These are phyloP conservation scores for Scortum barcoo DNA, from an alignment of 2,113 vertebrate genomes.

Conservation along the genomic window DNA sequence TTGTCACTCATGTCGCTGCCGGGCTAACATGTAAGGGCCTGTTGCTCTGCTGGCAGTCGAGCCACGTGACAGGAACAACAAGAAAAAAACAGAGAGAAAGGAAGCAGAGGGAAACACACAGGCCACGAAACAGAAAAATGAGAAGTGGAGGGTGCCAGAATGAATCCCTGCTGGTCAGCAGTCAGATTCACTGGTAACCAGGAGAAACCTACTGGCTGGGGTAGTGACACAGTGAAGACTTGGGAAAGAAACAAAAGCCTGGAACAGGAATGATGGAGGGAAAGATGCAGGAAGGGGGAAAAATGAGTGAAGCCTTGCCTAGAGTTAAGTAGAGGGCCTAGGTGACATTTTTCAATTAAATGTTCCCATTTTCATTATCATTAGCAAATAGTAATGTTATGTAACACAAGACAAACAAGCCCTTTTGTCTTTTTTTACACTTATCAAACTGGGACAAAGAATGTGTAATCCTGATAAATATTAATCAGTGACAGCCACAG, in stretches of 20 bases:
- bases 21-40: not conserved
- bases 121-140: not conserved
- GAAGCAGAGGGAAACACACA: not conserved
- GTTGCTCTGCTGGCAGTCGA: not conserved
- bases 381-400: conserved; percentile 15
- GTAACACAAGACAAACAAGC: conserved; percentile 24
- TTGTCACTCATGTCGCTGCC: not conserved
- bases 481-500: conserved; percentile 38
- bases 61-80: not conserved
- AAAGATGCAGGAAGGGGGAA: not conserved
- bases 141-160: not conserved
- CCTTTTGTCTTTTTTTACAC: conserved; percentile 23
- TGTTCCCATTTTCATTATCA: not conserved
- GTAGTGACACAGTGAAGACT: not conserved
- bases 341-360: not conserved
- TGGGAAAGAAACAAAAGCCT: not conserved
- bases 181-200: conserved; percentile 19
- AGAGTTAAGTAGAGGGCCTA: not conserved
- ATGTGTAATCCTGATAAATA: conserved; percentile 57
- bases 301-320: not conserved
- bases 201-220: not conserved
- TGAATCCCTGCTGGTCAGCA: conserved; percentile 16
- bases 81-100: not conserved
- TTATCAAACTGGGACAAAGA: conserved; percentile 44
- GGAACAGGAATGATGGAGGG: not conserved